Percentiles rank a stretch among this genome's conserved stretches.
Conservation (phyloP, 1,140 invertebrate genomes). For the Stegodyphus mimosarum region DNA sequence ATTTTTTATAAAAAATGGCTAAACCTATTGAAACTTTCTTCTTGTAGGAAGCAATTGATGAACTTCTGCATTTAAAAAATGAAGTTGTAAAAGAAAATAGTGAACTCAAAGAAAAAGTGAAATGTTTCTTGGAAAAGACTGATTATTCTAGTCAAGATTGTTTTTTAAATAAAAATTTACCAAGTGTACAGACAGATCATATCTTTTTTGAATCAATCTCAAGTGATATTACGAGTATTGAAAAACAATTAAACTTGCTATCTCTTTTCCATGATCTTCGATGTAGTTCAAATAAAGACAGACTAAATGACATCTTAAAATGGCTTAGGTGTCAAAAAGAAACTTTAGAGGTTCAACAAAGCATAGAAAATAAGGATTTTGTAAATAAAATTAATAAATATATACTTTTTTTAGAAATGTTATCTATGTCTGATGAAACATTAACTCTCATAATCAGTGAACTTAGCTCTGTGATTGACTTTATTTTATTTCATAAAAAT, state of each 20-base stretch:
- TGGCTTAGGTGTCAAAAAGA: slow-evolving; percentile 30
- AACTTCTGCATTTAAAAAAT: slow-evolving; percentile 65
- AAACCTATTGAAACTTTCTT: not conserved
- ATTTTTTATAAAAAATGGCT: not conserved
- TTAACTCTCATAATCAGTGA: slow-evolving; percentile 16
- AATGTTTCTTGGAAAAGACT: not conserved
- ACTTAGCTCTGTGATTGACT: slow-evolving; percentile 5
- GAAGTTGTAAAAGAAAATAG: slow-evolving; percentile 62
- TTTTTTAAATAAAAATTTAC: not conserved
- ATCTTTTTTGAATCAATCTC: not conserved
- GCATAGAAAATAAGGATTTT: slow-evolving; percentile 1
- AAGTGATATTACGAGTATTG: not conserved
- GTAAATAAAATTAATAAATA: slow-evolving; percentile 30
- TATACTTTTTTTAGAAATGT: slow-evolving; percentile 24
- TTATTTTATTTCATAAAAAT: slow-evolving; percentile 5
- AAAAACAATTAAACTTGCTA: slow-evolving; percentile 11
- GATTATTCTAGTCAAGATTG: not conserved
- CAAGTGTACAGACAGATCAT: not conserved
- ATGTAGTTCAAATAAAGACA: not conserved
- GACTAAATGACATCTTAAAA: slow-evolving; percentile 3
- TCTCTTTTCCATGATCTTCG: slow-evolving; percentile 12
- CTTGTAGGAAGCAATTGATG: slow-evolving; percentile 64
- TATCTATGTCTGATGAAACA: not conserved
- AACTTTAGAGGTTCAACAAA: not conserved
- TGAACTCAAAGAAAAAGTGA: slow-evolving; percentile 21